Conservation (phyloP, 2,113 vertebrate species). For the Salvelinus alpinus region DNA sequence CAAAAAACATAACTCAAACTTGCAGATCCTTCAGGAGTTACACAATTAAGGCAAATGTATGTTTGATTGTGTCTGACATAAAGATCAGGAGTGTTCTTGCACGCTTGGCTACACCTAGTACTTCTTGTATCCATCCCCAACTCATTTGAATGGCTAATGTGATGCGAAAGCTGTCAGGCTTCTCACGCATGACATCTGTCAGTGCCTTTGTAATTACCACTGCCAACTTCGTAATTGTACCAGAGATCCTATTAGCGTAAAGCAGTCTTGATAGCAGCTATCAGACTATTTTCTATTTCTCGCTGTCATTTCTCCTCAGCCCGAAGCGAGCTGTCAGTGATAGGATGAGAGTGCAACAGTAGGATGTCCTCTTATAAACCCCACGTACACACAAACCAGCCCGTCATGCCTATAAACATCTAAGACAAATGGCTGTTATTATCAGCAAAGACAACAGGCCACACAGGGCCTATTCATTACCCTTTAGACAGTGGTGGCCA, state of each 20-base stretch:
- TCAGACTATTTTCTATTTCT: conserved; percentile 7
- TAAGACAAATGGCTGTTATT: conserved; percentile 23
- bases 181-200: conserved; percentile 43
- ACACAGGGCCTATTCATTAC: conserved; percentile 42
- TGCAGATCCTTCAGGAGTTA: conserved; percentile 44
- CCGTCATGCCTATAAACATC: conserved; percentile 26
- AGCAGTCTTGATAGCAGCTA: conserved; percentile 27
- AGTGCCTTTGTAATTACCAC: conserved; percentile 36
- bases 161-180: conserved; percentile 35
- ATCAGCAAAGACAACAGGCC: conserved; percentile 20
- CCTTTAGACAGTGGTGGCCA: conserved; percentile 44
- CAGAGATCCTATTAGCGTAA: conserved; percentile 40
- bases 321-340: background rate
- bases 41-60: conserved; percentile 43
- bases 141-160: conserved; percentile 65
- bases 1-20: conserved; percentile 25
- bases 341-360: background rate
- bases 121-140: conserved; percentile 52
- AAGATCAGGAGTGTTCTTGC: conserved; percentile 57
- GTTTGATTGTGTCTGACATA: conserved; percentile 54
- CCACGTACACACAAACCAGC: background rate
- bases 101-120: conserved; percentile 50
- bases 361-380: background rate
- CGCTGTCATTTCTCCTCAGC: background rate
- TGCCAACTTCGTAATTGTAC: conserved; percentile 46